Evolutionary conservation across 2,888 invertebrate species (phyloP).

Genomic region (Pammene aurita): DNA sequence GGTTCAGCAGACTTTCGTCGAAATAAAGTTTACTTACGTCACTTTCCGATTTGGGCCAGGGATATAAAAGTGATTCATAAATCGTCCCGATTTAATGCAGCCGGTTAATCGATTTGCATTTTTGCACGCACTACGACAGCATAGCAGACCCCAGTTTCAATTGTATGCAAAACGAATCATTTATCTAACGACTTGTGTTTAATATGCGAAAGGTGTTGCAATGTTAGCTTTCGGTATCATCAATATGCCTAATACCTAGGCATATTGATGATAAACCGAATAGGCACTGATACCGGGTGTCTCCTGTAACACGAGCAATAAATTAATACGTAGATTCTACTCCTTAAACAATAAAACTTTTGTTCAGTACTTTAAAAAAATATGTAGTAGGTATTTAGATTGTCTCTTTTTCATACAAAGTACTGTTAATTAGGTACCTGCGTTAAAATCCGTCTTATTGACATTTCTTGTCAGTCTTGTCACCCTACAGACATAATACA

Average conservation of each 20-base stretch:
- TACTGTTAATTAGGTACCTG: too few species aligned
- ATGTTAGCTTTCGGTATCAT: constrained; percentile 52
- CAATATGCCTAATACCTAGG: constrained; percentile 27
- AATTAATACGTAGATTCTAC: too few species aligned
- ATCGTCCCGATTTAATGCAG: constrained; percentile 42
- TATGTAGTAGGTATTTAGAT: too few species aligned
- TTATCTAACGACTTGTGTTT: constrained; percentile 54
- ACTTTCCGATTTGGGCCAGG: constrained; percentile 35
- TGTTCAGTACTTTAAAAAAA: too few species aligned
- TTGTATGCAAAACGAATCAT: constrained; percentile 71
- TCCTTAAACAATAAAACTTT: too few species aligned
- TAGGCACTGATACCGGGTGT: too few species aligned
- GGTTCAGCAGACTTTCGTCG: constrained; percentile 32
- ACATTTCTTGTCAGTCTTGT: too few species aligned
- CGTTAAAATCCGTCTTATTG: too few species aligned
- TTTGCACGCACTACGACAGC: constrained; percentile 65
- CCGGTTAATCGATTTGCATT: constrained; percentile 58
- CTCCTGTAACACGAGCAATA: too few species aligned
- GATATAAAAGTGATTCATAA: constrained; percentile 48
- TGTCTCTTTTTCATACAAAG: too few species aligned
- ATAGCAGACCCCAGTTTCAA: constrained; percentile 54
- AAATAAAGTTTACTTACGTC: constrained; percentile 28
- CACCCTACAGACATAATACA: too few species aligned
- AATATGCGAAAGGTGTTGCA: constrained; percentile 51
- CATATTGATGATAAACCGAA: too few species aligned